phyloP scores from a whole-genome alignment of 2,113 vertebrate genomes.

The Chamaea fasciata region DNA sequence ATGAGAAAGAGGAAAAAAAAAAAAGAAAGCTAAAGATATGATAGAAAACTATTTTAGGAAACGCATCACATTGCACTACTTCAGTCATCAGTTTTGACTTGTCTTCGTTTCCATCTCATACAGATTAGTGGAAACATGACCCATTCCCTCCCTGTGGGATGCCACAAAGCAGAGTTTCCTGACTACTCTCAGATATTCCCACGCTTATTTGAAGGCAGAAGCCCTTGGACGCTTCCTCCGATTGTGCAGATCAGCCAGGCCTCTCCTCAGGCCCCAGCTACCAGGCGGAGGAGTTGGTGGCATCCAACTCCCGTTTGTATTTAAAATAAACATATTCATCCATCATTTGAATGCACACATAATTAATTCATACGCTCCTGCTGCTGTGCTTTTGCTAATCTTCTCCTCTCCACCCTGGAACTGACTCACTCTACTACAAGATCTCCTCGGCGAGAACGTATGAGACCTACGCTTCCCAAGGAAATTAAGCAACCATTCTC shows the following conservation, averaged over 20 bases:
- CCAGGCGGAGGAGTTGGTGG: background rate
- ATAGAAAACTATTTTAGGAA: slow-evolving; percentile 48
- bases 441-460: background rate
- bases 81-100: slow-evolving; percentile 46
- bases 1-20: background rate
- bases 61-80: slow-evolving; percentile 1
- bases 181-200: slow-evolving; percentile 17
- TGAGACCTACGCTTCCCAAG: slow-evolving; percentile 18
- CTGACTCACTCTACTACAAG: slow-evolving; percentile 6
- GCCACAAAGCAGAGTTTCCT: background rate
- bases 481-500: slow-evolving; percentile 22
- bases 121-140: slow-evolving; percentile 22
- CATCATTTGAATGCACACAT: background rate
- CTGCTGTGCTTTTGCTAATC: background rate
- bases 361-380: background rate
- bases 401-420: background rate
- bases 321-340: slow-evolving; percentile 42
- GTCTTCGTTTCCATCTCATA: slow-evolving; percentile 33
- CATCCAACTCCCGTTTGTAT: background rate
- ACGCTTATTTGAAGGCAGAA: background rate
- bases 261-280: background rate
- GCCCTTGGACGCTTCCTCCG: background rate
- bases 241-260: background rate
- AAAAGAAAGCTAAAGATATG: background rate
- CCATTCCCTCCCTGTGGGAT: slow-evolving; percentile 11